Percentiles rank a stretch among this genome's conserved stretches.
Conservation (phyloP, 2,797 vertebrate species). For the Pseudotriccus pelzelni region DNA sequence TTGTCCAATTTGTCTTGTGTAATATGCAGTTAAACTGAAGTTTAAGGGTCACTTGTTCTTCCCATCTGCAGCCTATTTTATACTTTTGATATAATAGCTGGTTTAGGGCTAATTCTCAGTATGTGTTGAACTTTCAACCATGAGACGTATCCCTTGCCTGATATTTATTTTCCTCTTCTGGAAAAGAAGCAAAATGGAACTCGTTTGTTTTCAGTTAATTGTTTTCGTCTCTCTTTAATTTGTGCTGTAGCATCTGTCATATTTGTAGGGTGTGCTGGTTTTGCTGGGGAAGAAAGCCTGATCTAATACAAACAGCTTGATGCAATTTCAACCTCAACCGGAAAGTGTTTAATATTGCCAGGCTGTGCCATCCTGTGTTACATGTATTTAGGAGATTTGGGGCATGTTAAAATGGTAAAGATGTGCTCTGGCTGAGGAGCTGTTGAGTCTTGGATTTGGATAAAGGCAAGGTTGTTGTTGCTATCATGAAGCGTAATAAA, state of each 20-base stretch:
- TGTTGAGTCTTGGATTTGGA: neutral
- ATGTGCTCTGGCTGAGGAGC: neutral
- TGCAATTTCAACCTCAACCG: neutral
- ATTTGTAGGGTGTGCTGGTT: neutral
- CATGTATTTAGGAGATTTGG: neutral
- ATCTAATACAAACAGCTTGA: neutral
- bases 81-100: neutral
- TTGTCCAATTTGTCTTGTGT: slow-evolving; percentile 19
- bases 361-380: neutral
- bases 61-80: neutral
- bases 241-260: neutral
- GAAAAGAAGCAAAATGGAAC: neutral
- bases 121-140: neutral
- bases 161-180: neutral
- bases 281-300: neutral
- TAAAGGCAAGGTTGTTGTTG: neutral
- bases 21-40: neutral
- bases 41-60: neutral
- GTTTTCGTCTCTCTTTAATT: neutral
- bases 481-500: neutral
- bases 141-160: neutral
- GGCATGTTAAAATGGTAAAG: neutral
- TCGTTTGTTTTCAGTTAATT: neutral
- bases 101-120: slow-evolving; percentile 2
- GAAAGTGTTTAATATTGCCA: neutral